Conservation (phyloP, 1,140 invertebrate species). For the Battus philenor region DNA sequence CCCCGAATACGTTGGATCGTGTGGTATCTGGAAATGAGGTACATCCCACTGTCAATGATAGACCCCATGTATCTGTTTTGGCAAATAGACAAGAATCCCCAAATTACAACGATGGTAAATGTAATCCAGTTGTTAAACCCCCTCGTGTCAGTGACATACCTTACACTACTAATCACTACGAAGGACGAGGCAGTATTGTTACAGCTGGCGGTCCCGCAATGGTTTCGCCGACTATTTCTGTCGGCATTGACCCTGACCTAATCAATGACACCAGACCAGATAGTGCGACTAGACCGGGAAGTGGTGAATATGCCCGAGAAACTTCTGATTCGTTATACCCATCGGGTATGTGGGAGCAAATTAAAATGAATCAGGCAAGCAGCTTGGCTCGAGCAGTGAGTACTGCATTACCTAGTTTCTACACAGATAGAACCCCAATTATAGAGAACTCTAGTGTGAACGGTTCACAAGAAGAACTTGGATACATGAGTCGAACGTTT, state of each 20-base stretch:
- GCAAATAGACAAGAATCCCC: slow-evolving; percentile 62
- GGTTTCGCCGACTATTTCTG: slow-evolving; percentile 82
- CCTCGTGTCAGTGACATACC: slow-evolving; percentile 80
- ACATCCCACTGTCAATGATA: slow-evolving; percentile 69
- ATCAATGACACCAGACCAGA: slow-evolving; percentile 86
- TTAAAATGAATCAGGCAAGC: slow-evolving; percentile 65
- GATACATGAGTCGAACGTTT: slow-evolving; percentile 77
- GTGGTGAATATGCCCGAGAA: slow-evolving; percentile 83
- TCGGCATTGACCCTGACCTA: slow-evolving; percentile 87
- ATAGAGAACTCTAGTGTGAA: slow-evolving; percentile 80
- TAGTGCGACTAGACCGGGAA: slow-evolving; percentile 74
- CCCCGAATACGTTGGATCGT: slow-evolving; percentile 82
- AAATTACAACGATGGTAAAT: slow-evolving; percentile 73
- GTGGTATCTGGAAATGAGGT: slow-evolving; percentile 79
- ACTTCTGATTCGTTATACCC: slow-evolving; percentile 83
- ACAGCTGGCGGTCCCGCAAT: slow-evolving; percentile 77
- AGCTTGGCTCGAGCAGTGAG: slow-evolving; percentile 75
- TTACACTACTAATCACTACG: slow-evolving; percentile 79
- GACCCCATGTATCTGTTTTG: slow-evolving; percentile 64
- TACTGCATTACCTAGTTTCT: slow-evolving; percentile 75
- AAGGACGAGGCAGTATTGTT: slow-evolving; percentile 78
- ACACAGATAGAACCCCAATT: slow-evolving; percentile 86
- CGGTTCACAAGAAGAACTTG: slow-evolving; percentile 74
- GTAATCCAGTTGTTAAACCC: slow-evolving; percentile 83
- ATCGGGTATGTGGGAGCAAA: slow-evolving; percentile 81